Conservation (phyloP, 2,888 invertebrate genomes). For the Agrochola litura region DNA sequence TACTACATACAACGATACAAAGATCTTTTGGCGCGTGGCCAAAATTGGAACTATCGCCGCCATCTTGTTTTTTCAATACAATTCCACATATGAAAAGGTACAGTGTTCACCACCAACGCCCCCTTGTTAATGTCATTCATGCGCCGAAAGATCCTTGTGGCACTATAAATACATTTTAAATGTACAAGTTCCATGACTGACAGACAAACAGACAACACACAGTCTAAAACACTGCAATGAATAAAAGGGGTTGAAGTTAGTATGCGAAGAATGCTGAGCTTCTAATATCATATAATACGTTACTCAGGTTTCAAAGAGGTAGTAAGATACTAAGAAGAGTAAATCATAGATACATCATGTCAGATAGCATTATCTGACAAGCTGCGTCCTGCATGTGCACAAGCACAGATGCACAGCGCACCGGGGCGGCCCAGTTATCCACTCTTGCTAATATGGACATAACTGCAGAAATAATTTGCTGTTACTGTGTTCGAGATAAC, state of each 20-base stretch:
- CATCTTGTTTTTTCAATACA: too few species aligned
- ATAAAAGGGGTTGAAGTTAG: background rate
- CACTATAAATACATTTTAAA: background rate
- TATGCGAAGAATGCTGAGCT: background rate
- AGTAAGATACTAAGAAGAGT: background rate
- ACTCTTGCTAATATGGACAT: slow-evolving; percentile 45
- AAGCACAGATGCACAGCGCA: slow-evolving; percentile 36
- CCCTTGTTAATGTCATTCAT: too few species aligned
- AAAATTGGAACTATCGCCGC: background rate
- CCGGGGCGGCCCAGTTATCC: slow-evolving; percentile 49
- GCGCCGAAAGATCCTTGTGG: too few species aligned
- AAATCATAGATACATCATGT: background rate
- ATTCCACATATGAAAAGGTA: too few species aligned
- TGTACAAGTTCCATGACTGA: background rate
- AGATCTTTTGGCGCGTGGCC: background rate
- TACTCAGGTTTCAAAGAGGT: background rate
- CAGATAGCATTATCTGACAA: slow-evolving; percentile 17
- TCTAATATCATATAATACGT: too few species aligned
- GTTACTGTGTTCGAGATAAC: slow-evolving; percentile 41
- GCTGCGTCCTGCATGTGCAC: background rate
- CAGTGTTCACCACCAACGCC: too few species aligned
- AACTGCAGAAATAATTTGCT: slow-evolving; percentile 56
- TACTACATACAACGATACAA: background rate
- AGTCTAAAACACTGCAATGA: background rate
- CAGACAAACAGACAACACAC: too few species aligned